phyloP scores from a whole-genome alignment of 2,797 vertebrate species.

The Harpagifer antarcticus region DNA sequence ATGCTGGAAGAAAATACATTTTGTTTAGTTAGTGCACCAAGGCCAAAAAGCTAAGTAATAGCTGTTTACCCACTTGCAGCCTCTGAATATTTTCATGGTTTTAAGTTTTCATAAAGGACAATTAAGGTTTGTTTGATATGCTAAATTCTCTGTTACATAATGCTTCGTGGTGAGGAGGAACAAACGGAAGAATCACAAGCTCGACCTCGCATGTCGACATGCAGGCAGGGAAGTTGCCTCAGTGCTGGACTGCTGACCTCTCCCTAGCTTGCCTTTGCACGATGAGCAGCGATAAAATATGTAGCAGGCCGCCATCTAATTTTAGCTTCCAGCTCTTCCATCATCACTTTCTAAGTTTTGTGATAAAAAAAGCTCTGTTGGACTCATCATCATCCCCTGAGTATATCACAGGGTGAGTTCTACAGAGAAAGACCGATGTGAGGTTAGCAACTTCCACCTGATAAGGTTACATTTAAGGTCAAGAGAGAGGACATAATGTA shows the following conservation, averaged over 20 bases:
- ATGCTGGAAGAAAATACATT: slow-evolving; percentile 78
- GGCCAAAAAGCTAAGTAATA: slow-evolving; percentile 50
- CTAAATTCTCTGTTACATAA: not conserved
- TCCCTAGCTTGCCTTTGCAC: slow-evolving; percentile 49
- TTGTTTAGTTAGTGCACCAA: slow-evolving; percentile 44
- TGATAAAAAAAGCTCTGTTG: slow-evolving; percentile 60
- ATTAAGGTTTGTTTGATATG: not conserved
- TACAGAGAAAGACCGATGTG: slow-evolving; percentile 17
- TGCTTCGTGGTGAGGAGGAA: not conserved
- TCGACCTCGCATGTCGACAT: slow-evolving; percentile 12
- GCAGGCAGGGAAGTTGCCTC: slow-evolving; percentile 31
- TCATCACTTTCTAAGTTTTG: slow-evolving; percentile 80
- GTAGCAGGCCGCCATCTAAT: slow-evolving; percentile 76
- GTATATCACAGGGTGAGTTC: slow-evolving; percentile 27
- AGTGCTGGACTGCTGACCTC: slow-evolving; percentile 73
- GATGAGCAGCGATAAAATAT: slow-evolving; percentile 81
- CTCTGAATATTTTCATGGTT: slow-evolving; percentile 4
- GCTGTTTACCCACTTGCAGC: slow-evolving; percentile 30
- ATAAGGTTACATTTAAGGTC: slow-evolving; percentile 15
- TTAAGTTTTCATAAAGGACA: slow-evolving; percentile 1
- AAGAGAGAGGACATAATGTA: not conserved
- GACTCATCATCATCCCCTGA: slow-evolving; percentile 47
- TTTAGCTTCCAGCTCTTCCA: slow-evolving; percentile 74
- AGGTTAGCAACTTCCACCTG: not conserved
- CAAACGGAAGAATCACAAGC: slow-evolving; percentile 10